Base-by-base conservation (phyloP, 2,888 invertebrate genomes). In the Aphrophora alni region DNA sequence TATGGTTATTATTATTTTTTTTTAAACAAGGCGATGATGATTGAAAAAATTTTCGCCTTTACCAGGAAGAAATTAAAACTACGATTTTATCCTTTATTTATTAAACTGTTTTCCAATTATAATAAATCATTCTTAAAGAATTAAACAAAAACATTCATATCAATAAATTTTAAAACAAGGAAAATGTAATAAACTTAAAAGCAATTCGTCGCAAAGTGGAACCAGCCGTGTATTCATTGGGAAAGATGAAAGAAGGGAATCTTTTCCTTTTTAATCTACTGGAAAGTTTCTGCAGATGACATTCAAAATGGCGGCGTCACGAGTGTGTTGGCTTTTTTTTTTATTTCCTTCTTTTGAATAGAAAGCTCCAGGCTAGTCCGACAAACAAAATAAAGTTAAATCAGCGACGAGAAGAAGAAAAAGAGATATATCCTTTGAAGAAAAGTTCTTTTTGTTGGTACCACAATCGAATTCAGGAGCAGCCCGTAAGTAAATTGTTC, bases 381-480 rank as follows among this genome's bases (percentile, higher is more conserved):
- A 59, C 78, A 79, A 79, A 79, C 78, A 79, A 79, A 79, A 79
- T 79, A 73, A 79, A 79, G 78, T 79, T 79, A 79, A 79, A 79
- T 79, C 78, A 68, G 68, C 78, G 59, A 59, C 21, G 21, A n/a
- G n/a, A n/a, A n/a, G 21, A 4, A 8, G 4, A 59, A 59, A 59
- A 59, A 59, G 21, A 79, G 74, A 79, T 74, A 79, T 74, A 74
- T 74, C 73, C 78, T 79, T 79, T 79, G 78, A 79, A 74, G 78
- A 59, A 44, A 59, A 59, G 59, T 59, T 21, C 59, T 59, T 59
- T 59, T 59, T 59, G 59, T 59, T 59, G 44, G 44, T 44, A 21
- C 59, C 78, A 73, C 78, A 79, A 79, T 79, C 74, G 78, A 69
- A 79, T 79, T 79, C 74, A 78, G 74, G 59, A 59, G 59, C n/a